Base-by-base conservation (phyloP, 2,797 vertebrate genomes). In the Ceryle rudis region DNA sequence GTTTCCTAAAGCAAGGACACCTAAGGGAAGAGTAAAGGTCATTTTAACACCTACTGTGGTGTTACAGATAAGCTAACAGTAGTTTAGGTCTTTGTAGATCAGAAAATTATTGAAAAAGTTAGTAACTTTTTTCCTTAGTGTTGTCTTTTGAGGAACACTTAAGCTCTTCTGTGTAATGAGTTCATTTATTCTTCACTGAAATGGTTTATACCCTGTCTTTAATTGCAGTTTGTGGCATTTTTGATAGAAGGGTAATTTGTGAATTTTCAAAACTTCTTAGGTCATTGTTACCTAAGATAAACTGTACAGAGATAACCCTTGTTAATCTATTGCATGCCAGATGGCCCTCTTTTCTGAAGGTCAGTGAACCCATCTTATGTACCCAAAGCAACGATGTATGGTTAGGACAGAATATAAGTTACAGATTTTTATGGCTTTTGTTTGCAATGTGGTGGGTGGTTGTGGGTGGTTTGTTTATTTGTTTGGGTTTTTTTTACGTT, bases 311-410 rank as follows among this genome's bases (percentile, higher is more conserved):
- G 49, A 25, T 11, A 70, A 20, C 5, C 6, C 26, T 61, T 22
- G 8, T 71, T 87, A 60, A 57, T 52, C 23, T 47, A 0, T 52
- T 51, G 25, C 3, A 2, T 74, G 39, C 7, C 4, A 31, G 33
- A n/a, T 39, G 14, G 4, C 18, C 2, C 5, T 78, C 18, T 51
- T 31, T 39, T 46, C 44, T 57, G 15, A 37, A 29, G 66, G 39
- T 9, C 37, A 15, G 19, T 21, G 61, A 62, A 62, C 9, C 7
- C 8, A 1, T 78, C 26, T 44, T 22, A 22, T 0, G 4, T 70
- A 19, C 23, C 8, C 5, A 15, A 39, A 46, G 54, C 29, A 81
- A 5, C 26, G 29, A 7, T 1, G 3, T 0, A 0, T 39, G 31
- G 7, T 42, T 58, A 58, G 77, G 22, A 9, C 9, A 64, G 42